These are phyloP conservation scores for Coluber constrictor DNA, from an alignment of 2,797 vertebrate genomes.

Conservation along the genomic window DNA sequence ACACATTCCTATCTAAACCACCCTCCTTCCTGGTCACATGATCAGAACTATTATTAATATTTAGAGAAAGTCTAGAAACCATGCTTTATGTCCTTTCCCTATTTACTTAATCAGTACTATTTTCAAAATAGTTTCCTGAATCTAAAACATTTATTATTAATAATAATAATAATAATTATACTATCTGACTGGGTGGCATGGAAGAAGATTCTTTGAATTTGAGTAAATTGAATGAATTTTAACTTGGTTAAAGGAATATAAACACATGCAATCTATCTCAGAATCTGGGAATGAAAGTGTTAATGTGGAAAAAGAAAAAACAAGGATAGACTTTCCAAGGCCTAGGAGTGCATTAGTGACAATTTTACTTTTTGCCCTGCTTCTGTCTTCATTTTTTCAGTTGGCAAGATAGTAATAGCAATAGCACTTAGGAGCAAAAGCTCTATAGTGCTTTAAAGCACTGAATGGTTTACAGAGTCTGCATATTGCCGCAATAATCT, in stretches of 20 bases:
- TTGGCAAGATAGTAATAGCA: not conserved
- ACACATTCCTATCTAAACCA: not conserved
- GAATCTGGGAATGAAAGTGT: not conserved
- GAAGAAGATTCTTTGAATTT: not conserved
- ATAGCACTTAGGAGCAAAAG: no score
- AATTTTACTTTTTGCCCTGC: not conserved
- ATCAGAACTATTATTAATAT: not conserved
- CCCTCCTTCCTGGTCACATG: not conserved
- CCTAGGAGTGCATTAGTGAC: not conserved
- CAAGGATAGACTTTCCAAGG: not conserved
- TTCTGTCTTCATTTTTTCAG: not conserved
- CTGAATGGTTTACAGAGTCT: not conserved
- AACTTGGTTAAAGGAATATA: not conserved
- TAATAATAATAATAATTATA: not conserved
- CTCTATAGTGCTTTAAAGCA: no score
- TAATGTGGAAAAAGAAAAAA: not conserved
- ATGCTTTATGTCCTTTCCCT: not conserved
- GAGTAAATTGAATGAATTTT: not conserved
- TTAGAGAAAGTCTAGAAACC: not conserved
- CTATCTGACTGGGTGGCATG: not conserved
- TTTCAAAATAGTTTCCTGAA: not conserved
- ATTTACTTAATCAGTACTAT: not conserved
- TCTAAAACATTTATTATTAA: not conserved
- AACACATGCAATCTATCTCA: not conserved
- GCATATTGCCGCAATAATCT: not conserved